phyloP scores from a whole-genome alignment of 2,113 vertebrate genomes.

The Leucopternis melanops region DNA sequence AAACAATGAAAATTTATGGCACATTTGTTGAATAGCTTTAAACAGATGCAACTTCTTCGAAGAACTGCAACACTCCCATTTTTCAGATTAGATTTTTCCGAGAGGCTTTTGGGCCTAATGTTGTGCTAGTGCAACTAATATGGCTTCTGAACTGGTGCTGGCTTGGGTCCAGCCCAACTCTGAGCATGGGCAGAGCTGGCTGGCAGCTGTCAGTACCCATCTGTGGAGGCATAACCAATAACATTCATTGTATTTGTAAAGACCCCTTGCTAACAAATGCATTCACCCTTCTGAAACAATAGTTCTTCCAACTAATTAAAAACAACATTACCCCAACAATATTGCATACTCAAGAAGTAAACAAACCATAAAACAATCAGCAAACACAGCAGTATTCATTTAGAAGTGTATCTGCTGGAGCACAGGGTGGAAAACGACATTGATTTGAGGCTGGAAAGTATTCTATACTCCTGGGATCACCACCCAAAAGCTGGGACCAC shows the following conservation, averaged over 20 bases:
- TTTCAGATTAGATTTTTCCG: background rate
- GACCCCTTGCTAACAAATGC: constrained; percentile 17
- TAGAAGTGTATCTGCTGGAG: constrained; percentile 8
- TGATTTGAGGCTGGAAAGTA: background rate
- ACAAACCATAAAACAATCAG: constrained; percentile 48
- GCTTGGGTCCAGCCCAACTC: background rate
- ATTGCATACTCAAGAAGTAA: constrained; percentile 35
- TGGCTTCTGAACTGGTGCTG: background rate
- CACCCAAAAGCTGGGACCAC: background rate
- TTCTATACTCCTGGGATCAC: background rate
- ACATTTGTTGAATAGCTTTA: background rate
- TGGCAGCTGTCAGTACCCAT: constrained; percentile 47
- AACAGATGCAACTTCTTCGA: background rate
- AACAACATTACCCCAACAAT: background rate
- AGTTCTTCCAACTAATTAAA: constrained; percentile 43
- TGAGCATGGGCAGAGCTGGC: background rate
- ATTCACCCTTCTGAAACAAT: constrained; percentile 49
- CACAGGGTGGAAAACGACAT: background rate
- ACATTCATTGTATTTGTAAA: background rate
- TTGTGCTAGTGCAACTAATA: background rate
- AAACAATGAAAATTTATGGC: background rate
- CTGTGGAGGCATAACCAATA: constrained; percentile 9
- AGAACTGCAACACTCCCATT: background rate
- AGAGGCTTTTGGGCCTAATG: background rate
- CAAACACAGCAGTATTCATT: constrained; percentile 31